Evolutionary conservation across 2,797 vertebrate species (phyloP).

Genomic region (Semotilus atromaculatus): DNA sequence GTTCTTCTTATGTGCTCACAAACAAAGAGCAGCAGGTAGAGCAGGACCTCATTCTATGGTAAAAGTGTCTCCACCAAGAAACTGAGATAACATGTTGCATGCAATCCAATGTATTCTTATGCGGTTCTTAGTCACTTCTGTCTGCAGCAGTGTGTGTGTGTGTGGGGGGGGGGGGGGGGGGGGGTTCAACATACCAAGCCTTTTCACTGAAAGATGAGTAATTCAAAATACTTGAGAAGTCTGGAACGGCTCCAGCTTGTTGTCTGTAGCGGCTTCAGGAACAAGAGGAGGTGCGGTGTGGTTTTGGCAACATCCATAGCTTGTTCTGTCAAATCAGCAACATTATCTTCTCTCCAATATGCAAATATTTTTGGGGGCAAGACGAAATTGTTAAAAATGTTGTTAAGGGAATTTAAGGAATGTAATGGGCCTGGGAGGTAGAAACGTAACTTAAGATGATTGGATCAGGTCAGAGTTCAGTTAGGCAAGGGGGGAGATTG

Average conservation of each 20-base stretch:
- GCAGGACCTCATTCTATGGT: not conserved
- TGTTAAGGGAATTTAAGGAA: too few relatives aligned
- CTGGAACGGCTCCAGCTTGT: not conserved
- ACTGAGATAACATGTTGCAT: not conserved
- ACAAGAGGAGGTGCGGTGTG: too few relatives aligned
- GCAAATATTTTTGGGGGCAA: too few relatives aligned
- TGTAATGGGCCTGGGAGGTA: too few relatives aligned
- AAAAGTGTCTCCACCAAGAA: not conserved
- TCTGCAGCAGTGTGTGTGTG: not conserved
- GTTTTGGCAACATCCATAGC: too few relatives aligned
- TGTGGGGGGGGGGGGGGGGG: too few relatives aligned
- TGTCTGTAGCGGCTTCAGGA: not conserved
- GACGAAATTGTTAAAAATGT: too few relatives aligned
- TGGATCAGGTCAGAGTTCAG: too few relatives aligned
- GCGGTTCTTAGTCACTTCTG: not conserved
- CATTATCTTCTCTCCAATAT: not conserved
- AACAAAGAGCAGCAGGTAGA: slow-evolving; percentile 3
- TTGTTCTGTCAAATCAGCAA: not conserved
- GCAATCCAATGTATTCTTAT: not conserved
- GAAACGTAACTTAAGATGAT: too few relatives aligned
- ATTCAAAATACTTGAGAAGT: not conserved
- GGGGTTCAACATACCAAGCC: not conserved
- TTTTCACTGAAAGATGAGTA: not conserved
- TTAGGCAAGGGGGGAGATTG: too few relatives aligned
- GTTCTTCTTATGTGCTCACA: not conserved